Percentiles rank a stretch among this genome's conserved stretches.
Evolutionary conservation across 2,888 invertebrate species (phyloP).

Genomic region (Calameuta idolon): DNA sequence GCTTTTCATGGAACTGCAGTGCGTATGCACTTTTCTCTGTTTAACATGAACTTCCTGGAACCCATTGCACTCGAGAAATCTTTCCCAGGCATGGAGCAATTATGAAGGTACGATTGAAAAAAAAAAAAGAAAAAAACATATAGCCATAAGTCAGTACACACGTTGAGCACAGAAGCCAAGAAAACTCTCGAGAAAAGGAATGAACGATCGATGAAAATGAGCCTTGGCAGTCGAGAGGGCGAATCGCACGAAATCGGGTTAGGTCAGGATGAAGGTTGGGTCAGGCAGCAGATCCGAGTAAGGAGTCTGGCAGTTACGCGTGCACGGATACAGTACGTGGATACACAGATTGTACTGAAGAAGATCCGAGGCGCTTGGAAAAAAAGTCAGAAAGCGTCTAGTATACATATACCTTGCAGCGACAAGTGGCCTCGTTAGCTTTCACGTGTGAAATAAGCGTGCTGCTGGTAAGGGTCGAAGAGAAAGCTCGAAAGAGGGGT

Average conservation of each 20-base stretch:
- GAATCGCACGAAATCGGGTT: not conserved
- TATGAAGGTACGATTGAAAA: not conserved
- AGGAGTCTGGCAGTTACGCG: not conserved
- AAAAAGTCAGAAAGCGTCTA: not conserved
- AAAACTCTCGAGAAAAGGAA: not conserved
- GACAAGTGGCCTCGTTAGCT: not conserved
- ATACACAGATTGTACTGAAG: not conserved
- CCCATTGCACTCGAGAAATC: not conserved
- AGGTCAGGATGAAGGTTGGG: not conserved
- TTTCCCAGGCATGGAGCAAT: not conserved
- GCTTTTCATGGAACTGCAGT: not conserved
- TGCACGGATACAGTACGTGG: not conserved
- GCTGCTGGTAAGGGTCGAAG: not conserved
- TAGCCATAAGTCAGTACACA: not conserved
- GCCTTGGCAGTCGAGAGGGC: not conserved
- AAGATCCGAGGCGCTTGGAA: not conserved
- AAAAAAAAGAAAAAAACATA: not conserved
- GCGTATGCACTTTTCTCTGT: not conserved
- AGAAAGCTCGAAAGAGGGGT: constrained; percentile 1
- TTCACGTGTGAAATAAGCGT: not conserved
- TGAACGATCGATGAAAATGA: not conserved
- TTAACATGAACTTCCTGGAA: not conserved
- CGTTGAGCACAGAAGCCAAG: not conserved
- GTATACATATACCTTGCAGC: not conserved
- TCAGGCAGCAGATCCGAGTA: not conserved